Percentiles rank a stretch among this genome's conserved stretches.
Evolutionary conservation across 2,888 invertebrate species (phyloP).

Genomic region (Imbricaverruca yamaguchii): DNA sequence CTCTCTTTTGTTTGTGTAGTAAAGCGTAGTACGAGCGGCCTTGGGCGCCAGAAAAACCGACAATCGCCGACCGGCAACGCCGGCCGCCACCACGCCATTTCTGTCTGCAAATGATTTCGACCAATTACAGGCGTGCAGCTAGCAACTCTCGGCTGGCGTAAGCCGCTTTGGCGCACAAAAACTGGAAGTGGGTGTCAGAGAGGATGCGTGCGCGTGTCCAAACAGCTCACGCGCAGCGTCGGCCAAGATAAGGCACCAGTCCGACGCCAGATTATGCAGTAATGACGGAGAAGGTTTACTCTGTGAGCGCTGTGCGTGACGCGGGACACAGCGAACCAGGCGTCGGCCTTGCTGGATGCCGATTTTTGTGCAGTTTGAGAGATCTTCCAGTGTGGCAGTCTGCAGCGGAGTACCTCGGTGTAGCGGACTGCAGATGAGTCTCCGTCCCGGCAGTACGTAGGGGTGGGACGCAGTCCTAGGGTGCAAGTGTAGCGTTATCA

Average conservation of each 20-base stretch:
- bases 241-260: not conserved
- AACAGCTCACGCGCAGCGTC: not conserved
- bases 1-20: slow-evolving; percentile 19
- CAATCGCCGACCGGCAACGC: not conserved
- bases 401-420: too few species aligned
- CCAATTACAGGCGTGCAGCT: not conserved
- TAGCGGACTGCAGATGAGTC: too few species aligned
- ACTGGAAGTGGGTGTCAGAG: not conserved
- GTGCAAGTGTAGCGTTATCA: too few species aligned
- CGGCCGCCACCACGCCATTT: not conserved
- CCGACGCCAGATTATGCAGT: not conserved
- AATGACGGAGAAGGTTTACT: too few species aligned
- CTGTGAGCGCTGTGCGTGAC: not conserved
- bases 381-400: too few species aligned
- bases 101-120: not conserved
- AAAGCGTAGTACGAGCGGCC: slow-evolving; percentile 7
- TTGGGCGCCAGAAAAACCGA: not conserved
- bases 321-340: too few species aligned
- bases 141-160: too few species aligned
- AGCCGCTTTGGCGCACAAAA: too few species aligned
- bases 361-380: too few species aligned
- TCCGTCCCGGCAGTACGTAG: too few species aligned
- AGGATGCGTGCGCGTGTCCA: not conserved
- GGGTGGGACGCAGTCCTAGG: too few species aligned
- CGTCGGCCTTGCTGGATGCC: too few species aligned